These are phyloP conservation scores for Melanocharis versteri DNA, from an alignment of 2,113 vertebrate species.

Conservation along the genomic window DNA sequence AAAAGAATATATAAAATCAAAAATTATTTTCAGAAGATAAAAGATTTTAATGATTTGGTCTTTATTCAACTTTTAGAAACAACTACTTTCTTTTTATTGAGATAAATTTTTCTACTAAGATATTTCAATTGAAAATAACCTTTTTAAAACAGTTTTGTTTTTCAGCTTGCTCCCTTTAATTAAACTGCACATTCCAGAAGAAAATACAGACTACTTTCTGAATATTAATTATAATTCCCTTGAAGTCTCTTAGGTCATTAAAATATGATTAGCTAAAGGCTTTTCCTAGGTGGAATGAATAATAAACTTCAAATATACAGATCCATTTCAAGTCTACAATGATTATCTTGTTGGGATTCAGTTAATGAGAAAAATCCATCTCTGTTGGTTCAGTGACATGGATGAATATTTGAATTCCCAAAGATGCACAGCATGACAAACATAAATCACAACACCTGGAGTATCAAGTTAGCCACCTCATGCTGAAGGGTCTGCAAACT, in stretches of 20 bases:
- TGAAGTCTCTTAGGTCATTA: slow-evolving; percentile 30
- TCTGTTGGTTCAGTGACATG: background rate
- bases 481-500: background rate
- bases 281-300: slow-evolving; percentile 16
- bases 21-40: background rate
- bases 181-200: background rate
- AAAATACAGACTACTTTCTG: background rate
- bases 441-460: background rate
- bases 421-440: background rate
- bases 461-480: background rate
- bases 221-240: slow-evolving; percentile 22
- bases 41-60: background rate
- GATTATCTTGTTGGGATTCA: background rate
- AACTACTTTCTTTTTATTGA: background rate
- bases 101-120: background rate
- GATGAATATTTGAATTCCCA: background rate
- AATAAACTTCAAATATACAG: background rate
- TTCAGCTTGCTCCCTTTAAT: background rate
- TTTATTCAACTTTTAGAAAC: background rate
- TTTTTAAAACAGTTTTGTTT: background rate
- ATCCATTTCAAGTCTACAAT: background rate
- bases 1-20: background rate
- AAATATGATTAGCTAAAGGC: slow-evolving; percentile 26
- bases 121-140: background rate
- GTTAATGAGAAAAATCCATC: slow-evolving; percentile 17